Conservation (phyloP, 2,888 invertebrate species). For the Idaea straminata region DNA sequence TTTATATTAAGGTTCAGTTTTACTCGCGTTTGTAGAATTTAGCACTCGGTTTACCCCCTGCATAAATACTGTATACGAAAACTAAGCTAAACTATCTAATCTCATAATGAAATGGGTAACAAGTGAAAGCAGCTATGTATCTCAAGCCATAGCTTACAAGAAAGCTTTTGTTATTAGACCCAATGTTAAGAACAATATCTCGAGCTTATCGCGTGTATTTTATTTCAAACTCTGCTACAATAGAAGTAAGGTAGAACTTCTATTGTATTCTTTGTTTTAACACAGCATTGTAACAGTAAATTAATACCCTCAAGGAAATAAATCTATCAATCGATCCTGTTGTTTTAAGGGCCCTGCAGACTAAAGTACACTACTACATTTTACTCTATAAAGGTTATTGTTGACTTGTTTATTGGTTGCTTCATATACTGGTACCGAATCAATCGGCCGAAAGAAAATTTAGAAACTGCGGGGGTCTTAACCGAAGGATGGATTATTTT, state of each 20-base stretch:
- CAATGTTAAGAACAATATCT: slow-evolving; percentile 15
- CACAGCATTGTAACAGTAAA: neutral
- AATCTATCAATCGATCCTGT: slow-evolving; percentile 1
- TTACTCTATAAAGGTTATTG: too few relatives aligned
- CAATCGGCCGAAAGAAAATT: too few relatives aligned
- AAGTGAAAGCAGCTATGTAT: slow-evolving; percentile 22
- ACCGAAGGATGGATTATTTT: too few relatives aligned
- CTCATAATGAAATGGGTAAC: slow-evolving; percentile 9
- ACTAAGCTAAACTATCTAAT: neutral
- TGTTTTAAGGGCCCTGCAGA: neutral
- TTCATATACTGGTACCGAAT: too few relatives aligned
- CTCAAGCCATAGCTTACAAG: neutral
- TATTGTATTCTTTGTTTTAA: neutral
- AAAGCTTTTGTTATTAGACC: slow-evolving; percentile 13
- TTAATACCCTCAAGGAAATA: neutral
- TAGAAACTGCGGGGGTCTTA: too few relatives aligned
- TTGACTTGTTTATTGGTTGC: too few relatives aligned
- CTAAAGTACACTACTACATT: neutral
- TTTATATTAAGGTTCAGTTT: too few relatives aligned
- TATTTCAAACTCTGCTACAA: neutral
- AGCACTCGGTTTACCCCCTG: too few relatives aligned
- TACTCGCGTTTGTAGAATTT: too few relatives aligned
- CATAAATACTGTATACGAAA: neutral
- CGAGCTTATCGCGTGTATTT: neutral
- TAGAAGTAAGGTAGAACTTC: neutral